Percentiles rank a stretch among this genome's conserved stretches.
Conservation (phyloP, 2,797 vertebrate species). For the Glossophaga mutica region DNA sequence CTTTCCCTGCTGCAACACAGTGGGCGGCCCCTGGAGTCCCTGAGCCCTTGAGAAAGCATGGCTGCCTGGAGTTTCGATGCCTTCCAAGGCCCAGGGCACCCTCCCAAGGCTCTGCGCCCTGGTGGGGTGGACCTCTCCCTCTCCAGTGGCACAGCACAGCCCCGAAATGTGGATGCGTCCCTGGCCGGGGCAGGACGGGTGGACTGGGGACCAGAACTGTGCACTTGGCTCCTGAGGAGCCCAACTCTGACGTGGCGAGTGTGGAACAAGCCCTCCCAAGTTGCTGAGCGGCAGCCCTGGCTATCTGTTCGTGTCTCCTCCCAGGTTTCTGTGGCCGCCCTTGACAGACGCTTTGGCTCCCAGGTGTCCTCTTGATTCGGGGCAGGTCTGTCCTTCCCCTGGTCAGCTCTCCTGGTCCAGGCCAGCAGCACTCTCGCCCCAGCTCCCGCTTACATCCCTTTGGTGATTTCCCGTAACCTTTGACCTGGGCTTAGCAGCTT, state of each 20-base stretch:
- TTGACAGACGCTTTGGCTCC: not conserved
- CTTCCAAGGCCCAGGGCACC: not conserved
- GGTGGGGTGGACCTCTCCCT: not conserved
- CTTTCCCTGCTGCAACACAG: not conserved
- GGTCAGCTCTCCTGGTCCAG: not conserved
- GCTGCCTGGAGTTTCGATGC: not conserved
- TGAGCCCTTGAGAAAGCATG: not conserved
- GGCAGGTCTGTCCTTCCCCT: not conserved
- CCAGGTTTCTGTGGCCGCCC: not conserved
- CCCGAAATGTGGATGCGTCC: not conserved
- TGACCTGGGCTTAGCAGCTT: conserved; percentile 62
- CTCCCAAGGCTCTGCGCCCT: not conserved
- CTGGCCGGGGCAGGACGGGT: not conserved
- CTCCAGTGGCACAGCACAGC: not conserved
- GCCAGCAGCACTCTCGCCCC: not conserved
- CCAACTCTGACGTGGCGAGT: not conserved
- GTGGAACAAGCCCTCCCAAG: not conserved
- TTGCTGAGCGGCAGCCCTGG: not conserved
- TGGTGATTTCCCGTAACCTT: conserved; percentile 66
- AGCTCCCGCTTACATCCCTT: not conserved
- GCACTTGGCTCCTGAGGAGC: not conserved
- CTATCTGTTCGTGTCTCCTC: not conserved
- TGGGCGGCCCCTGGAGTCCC: not conserved
- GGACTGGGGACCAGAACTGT: not conserved
- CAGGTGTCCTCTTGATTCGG: not conserved